Evolutionary conservation across 1,140 invertebrate species (phyloP), one percentile per base, ranked within the genome.

Genomic region (Leptestheria dahalacensis): DNA sequence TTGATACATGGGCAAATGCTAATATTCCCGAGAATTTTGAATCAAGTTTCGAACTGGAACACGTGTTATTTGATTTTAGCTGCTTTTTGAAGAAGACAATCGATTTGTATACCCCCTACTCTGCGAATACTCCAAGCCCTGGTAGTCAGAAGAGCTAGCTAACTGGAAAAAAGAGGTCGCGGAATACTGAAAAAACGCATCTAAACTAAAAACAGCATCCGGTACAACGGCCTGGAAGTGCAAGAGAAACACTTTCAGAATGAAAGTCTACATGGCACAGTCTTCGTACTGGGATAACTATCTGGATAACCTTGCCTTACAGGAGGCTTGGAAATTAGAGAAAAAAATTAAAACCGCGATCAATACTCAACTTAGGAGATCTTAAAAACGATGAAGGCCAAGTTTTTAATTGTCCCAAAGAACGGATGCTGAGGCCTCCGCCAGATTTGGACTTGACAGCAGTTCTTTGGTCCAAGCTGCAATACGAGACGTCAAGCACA

Each of bases 361-460:
- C n/a, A n/a, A n/a, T n/a, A n/a, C n/a, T n/a, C n/a, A n/a, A n/a
- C n/a, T n/a, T n/a, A n/a, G n/a, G n/a, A n/a, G n/a, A n/a, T n/a
- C n/a, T n/a, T n/a, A n/a, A n/a, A n/a, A n/a, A n/a, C n/a, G n/a
- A n/a, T n/a, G n/a, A n/a, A n/a, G n/a, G n/a, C n/a, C n/a, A n/a
- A n/a, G n/a, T n/a, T n/a, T n/a, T n/a, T n/a, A n/a, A n/a, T n/a
- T n/a, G n/a, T n/a, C n/a, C n/a, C n/a, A n/a, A n/a, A n/a, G n/a
- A n/a, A n/a, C n/a, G n/a, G n/a, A n/a, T n/a, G n/a, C n/a, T n/a
- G n/a, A n/a, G n/a, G 21, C 58, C 58, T 9, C 58, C 58, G 18
- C 58, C 58, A 21, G 58, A 60, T 49, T 18, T 23, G 21, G 58
- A 60, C 46, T 29, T 29, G 20, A 50, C 28, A 33, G 58, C 58